A percentile compares a stretch with the other conserved stretches of the same genome.
Conservation (phyloP, 2,888 invertebrate species). For the Spodoptera exigua region DNA sequence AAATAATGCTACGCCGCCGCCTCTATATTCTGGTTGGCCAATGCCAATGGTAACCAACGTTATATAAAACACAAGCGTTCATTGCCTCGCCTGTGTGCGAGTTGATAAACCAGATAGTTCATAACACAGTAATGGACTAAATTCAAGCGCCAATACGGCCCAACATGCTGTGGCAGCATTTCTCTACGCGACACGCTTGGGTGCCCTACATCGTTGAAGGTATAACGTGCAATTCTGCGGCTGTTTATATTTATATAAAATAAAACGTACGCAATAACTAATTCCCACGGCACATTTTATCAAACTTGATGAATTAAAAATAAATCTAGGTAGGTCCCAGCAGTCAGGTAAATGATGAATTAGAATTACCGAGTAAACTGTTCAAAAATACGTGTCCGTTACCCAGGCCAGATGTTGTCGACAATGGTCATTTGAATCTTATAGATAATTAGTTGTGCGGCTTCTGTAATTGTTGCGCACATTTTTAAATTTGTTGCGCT, state of each 20-base stretch:
- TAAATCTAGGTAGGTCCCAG: no score
- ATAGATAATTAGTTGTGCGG: no score
- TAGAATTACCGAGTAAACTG: no score
- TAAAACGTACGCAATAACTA: neutral
- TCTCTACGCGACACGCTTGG: conserved; percentile 52
- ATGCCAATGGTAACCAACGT: conserved; percentile 9
- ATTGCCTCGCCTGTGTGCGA: conserved; percentile 20
- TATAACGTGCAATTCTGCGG: conserved; percentile 26
- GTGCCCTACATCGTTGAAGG: conserved; percentile 50
- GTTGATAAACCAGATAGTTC: neutral
- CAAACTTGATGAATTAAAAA: no score
- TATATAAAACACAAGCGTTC: conserved; percentile 4
- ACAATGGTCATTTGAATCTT: no score
- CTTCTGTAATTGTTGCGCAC: no score
- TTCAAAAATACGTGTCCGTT: no score
- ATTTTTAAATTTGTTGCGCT: no score
- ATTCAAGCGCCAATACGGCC: conserved; percentile 11
- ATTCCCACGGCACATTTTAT: no score
- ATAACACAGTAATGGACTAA: conserved; percentile 30
- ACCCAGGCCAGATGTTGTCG: no score
- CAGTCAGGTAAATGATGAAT: no score
- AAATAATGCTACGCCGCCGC: conserved; percentile 43
- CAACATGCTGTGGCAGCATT: conserved; percentile 31
- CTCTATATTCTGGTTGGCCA: conserved; percentile 15
- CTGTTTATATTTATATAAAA: conserved; percentile 5